Percentiles rank a stretch among this genome's conserved stretches.
These are phyloP conservation scores for Diabrotica undecimpunctata DNA, from an alignment of 1,140 invertebrate species.

Conservation along the genomic window DNA sequence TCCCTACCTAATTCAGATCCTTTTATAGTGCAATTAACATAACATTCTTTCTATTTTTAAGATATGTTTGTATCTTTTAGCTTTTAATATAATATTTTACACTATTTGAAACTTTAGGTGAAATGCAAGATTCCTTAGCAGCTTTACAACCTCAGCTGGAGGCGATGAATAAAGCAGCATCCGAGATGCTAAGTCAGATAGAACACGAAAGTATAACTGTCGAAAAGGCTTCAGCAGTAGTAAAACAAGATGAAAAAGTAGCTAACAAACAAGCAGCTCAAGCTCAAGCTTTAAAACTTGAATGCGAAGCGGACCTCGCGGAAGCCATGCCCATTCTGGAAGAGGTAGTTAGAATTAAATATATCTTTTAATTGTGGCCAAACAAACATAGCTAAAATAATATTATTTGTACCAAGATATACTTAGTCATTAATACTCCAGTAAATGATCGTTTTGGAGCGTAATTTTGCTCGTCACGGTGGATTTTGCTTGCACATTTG, in stretches of 20 bases:
- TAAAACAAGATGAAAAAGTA: conserved; percentile 83
- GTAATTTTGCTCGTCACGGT: too few relatives aligned
- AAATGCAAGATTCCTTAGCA: conserved; percentile 81
- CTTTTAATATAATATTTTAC: too few relatives aligned
- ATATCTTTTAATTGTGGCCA: background rate
- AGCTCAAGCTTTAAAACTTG: conserved; percentile 76
- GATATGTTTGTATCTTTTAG: too few relatives aligned
- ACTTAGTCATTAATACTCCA: too few relatives aligned
- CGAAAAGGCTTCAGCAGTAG: conserved; percentile 77
- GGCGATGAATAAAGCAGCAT: conserved; percentile 77
- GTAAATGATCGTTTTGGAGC: too few relatives aligned
- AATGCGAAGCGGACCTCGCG: conserved; percentile 89
- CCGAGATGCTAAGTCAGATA: conserved; percentile 79
- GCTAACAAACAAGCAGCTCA: conserved; percentile 87
- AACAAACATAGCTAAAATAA: too few relatives aligned
- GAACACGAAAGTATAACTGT: conserved; percentile 84
- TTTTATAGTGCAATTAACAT: too few relatives aligned
- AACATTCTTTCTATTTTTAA: too few relatives aligned
- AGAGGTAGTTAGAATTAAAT: conserved; percentile 46
- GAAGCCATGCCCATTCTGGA: conserved; percentile 85
- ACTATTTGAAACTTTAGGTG: conserved; percentile 34
- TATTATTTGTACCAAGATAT: too few relatives aligned
- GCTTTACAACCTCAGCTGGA: conserved; percentile 81
- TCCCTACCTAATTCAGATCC: too few relatives aligned
- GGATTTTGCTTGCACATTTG: too few relatives aligned